Evolutionary conservation across 1,140 invertebrate genomes (phyloP), one percentile per base, ranked within the genome.

Genomic region (Asobara japonica): DNA sequence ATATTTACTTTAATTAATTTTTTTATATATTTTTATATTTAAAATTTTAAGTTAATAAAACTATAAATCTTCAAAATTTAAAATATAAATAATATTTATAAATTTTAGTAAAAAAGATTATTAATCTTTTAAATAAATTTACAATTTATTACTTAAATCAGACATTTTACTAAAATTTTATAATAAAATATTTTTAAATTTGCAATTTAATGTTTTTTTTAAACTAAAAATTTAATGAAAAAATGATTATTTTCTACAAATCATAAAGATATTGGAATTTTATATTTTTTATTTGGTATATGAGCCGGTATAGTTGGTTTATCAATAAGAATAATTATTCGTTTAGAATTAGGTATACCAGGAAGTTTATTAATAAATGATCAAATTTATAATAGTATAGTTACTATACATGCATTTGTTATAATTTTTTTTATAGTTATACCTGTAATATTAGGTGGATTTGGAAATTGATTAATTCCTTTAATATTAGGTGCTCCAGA

Each of bases 361-460:
- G 90, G 89, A 30, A 83, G 79, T 51, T 86, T 92, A 82, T 90
- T 93, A 85, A 87, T 86, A 38, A 89, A 93, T 88, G 90, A 91
- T 80, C 89, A 93, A 88, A 89, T 92, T 83, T 93, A 93, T 89
- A 93, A 94, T 87, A 86, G 89, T 69, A 88, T 94, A 83, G 89
- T 94, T 18, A 94, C 92, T 8, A 87, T 88, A 5, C 92, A 94
- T 88, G 93, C 91, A 72, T 92, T 94, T 87, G 81, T 93, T 77
- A 94, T 93, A 90, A 92, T 94, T 91, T 94, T 94, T 86, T 93
- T 94, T 88, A 92, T 93, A 88, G 91, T 94, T 71, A 94, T 94
- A 88, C 92, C 92, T 62, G 89, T 92, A 84, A 89, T 94, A 90
- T 92, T 94, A 89, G 93, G 92, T 51, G 92, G 92, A 77, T 94